Base-by-base conservation (phyloP, 2,113 vertebrate genomes). In the Syngnathus floridae region DNA sequence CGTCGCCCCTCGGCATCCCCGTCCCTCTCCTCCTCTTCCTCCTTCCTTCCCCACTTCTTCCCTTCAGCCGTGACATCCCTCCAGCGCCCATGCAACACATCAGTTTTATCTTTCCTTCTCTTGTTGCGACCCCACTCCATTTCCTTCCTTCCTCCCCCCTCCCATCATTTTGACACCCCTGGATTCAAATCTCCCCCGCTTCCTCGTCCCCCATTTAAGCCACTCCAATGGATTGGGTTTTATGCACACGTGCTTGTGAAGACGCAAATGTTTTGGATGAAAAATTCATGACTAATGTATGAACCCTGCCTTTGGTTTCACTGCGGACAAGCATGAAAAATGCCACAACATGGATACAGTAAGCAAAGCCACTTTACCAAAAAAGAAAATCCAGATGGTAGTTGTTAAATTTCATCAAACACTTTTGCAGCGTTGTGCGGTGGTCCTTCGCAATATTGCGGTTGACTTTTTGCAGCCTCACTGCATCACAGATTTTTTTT, bases 271-370 rank as follows among this genome's bases (percentile, higher is more conserved):
- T 35, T 56, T 56, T 56, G 26, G 26, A 56, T 56, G 6, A 16
- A 59, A 11, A 36, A 57, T 55, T 31, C 60, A 82, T 84, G 70
- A 82, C 84, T 84, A 69, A 79, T 82, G 71, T 74, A 79, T 79
- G 11, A 69, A 77, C 75, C 75, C 66, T 46, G 22, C 19, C 36
- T 41, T 62, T 2, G 36, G 58, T 61, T 51, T 71, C 37, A 66
- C 62, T 75, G 60, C 59, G 45, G 49, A 31, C 37, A 70, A 73
- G 60, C 49, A 64, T 65, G 58, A 84, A 68, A 66, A 69, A 65
- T 1, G 49, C 62, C 70, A 76, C 73, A 69, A 61, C 19, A 61
- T 38, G 38, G 40, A 61, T 61, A 61, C 37, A 61, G 38, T 41
- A 22, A 61, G 58, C 37, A 41, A 41, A 61, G 17, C 9, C 58